These are phyloP conservation scores for Margaritifera margaritifera DNA, from an alignment of 2,888 invertebrate genomes.

Conservation along the genomic window DNA sequence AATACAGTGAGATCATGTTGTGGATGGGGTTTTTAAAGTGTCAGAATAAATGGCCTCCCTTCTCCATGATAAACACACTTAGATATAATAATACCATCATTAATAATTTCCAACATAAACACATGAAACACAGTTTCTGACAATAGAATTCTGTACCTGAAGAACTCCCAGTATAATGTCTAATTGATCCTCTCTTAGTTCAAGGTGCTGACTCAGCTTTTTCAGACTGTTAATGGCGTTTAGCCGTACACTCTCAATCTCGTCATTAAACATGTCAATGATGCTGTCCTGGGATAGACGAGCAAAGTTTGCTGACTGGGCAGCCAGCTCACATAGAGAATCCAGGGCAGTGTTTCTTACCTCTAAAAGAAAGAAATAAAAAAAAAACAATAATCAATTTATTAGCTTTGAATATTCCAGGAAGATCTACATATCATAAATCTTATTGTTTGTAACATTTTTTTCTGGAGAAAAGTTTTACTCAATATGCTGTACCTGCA, in stretches of 20 bases:
- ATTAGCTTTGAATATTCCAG: too few species aligned
- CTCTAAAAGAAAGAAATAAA: conserved; percentile 76
- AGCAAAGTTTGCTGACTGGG: conserved; percentile 88
- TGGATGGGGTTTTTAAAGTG: not conserved
- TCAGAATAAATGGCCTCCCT: not conserved
- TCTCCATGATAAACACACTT: too few species aligned
- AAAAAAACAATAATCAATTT: not conserved
- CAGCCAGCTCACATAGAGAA: conserved; percentile 90
- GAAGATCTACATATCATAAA: not conserved
- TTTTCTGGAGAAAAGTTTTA: not conserved
- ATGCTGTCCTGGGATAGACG: conserved; percentile 91
- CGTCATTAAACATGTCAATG: conserved; percentile 99
- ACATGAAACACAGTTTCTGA: not conserved
- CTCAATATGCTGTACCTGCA: conserved; percentile 77
- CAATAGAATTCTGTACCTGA: conserved; percentile 77
- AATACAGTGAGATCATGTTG: not conserved
- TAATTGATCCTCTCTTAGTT: conserved; percentile 93
- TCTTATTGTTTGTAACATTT: too few species aligned
- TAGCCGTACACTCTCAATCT: conserved; percentile 96
- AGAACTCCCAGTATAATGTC: conserved; percentile 95
- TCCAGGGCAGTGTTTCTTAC: conserved; percentile 96
- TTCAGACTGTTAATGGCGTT: conserved; percentile 95
- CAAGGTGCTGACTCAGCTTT: conserved; percentile 89
- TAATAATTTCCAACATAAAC: not conserved
- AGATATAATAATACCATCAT: too few species aligned